Conservation (phyloP, 2,113 vertebrate species). For the Cyrtonyx montezumae region DNA sequence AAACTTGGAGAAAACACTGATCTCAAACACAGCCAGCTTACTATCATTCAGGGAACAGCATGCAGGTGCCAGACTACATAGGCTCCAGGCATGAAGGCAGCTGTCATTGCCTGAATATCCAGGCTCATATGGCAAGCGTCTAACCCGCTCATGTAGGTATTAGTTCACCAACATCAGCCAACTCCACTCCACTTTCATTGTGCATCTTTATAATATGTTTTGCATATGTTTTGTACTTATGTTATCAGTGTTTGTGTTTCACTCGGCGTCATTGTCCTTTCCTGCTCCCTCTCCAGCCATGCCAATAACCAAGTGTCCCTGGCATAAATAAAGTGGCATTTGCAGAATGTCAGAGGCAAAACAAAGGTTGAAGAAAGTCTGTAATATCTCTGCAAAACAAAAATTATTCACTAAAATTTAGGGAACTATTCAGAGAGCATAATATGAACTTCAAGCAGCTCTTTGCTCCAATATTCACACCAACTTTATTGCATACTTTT, state of each 20-base stretch:
- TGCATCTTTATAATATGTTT: not conserved
- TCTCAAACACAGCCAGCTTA: not conserved
- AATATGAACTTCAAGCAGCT: not conserved
- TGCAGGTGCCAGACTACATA: not conserved
- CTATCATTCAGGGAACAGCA: not conserved
- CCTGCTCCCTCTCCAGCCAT: not conserved
- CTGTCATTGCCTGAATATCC: not conserved
- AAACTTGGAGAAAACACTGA: not conserved
- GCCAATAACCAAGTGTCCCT: not conserved
- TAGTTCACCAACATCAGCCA: not conserved
- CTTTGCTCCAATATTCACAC: not conserved
- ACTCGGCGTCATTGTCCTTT: not conserved
- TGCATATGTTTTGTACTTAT: not conserved
- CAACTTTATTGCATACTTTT: not conserved
- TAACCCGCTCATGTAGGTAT: not conserved
- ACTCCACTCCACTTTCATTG: not conserved
- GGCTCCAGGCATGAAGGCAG: not conserved
- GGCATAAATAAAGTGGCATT: not conserved
- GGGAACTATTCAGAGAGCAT: not conserved
- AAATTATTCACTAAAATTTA: not conserved
- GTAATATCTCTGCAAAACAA: not conserved
- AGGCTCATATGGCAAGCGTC: not conserved
- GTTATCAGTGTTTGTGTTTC: not conserved
- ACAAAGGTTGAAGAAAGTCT: not conserved
- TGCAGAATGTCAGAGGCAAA: not conserved